Conservation (phyloP, 2,113 vertebrate species). For the Tetrao urogallus region DNA sequence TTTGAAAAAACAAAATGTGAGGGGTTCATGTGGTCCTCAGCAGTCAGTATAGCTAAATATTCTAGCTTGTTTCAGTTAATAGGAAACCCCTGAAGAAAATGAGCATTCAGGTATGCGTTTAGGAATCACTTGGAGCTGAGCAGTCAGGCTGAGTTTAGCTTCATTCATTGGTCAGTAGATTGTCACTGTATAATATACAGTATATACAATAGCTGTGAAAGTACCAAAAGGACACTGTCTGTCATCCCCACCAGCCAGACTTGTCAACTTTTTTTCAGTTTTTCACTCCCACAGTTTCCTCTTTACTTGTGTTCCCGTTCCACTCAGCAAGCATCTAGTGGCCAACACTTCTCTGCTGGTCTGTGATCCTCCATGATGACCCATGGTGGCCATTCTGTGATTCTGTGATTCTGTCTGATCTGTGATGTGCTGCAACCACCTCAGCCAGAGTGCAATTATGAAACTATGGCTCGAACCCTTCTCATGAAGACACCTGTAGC, state of each 20-base stretch:
- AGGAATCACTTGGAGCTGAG: neutral
- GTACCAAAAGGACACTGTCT: neutral
- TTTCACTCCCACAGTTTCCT: neutral
- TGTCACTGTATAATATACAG: neutral
- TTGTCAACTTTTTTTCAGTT: neutral
- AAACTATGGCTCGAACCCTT: slow-evolving; percentile 10
- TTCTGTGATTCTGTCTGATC: neutral
- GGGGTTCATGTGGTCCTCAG: neutral
- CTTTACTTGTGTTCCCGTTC: neutral
- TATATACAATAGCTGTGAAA: neutral
- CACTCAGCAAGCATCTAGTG: neutral
- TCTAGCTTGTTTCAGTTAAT: neutral
- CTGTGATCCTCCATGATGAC: neutral
- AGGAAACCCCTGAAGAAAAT: neutral
- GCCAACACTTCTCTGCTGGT: neutral
- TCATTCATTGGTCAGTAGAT: neutral
- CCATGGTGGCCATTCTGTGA: neutral
- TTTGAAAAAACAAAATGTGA: neutral
- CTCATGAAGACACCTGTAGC: neutral
- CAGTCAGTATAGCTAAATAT: neutral
- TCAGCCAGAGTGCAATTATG: neutral
- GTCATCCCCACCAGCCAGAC: neutral
- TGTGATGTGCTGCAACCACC: neutral
- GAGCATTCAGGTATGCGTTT: neutral
- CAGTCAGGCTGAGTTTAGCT: neutral